phyloP scores from a whole-genome alignment of 2,888 invertebrate species.

The Tachina grossa region DNA sequence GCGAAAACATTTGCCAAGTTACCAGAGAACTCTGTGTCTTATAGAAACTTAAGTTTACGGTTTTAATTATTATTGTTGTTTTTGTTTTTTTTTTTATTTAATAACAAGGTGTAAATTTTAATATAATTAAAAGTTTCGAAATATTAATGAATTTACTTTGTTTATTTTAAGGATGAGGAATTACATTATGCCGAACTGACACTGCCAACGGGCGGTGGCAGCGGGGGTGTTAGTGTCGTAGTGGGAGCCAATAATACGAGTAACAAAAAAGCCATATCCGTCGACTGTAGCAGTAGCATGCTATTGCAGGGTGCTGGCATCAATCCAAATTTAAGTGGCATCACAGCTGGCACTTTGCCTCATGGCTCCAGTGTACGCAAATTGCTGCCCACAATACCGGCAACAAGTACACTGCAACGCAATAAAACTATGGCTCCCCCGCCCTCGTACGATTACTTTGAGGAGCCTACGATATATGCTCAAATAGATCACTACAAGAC shows the following conservation, averaged over 20 bases:
- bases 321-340: conserved; percentile 66
- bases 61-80: conserved; percentile 12
- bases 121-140: conserved; percentile 47
- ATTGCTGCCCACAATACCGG: conserved; percentile 78
- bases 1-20: not conserved
- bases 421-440: conserved; percentile 78
- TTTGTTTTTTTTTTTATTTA: not conserved
- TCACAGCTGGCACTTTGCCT: conserved; percentile 76
- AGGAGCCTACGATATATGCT: conserved; percentile 89
- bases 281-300: conserved; percentile 76
- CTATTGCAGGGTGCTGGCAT: conserved; percentile 74
- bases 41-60: not conserved
- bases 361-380: conserved; percentile 80
- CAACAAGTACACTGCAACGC: conserved; percentile 80
- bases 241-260: conserved; percentile 59
- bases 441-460: conserved; percentile 83
- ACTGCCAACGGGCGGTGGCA: conserved; percentile 76
- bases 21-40: not conserved
- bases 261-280: conserved; percentile 74
- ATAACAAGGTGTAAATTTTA: conserved; percentile 51
- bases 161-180: conserved; percentile 79
- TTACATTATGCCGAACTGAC: conserved; percentile 82
- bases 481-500: conserved; percentile 88
- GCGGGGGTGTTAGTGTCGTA: conserved; percentile 26
- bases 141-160: conserved; percentile 44